phyloP scores from a whole-genome alignment of 1,140 invertebrate genomes.

The Colletes gigas region DNA sequence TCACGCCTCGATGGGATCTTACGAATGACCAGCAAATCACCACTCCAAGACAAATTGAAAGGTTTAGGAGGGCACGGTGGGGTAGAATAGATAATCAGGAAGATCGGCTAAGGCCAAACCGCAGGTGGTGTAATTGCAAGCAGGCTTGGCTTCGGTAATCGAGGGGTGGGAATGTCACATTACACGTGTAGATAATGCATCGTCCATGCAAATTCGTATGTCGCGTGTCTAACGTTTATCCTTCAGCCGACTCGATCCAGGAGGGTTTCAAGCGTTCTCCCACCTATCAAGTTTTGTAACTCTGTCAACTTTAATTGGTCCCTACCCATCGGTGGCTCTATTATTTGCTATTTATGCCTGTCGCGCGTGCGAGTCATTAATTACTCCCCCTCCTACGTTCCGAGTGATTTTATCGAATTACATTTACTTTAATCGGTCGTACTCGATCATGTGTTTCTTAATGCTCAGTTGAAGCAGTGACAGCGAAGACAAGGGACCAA shows the following conservation, averaged over 20 bases:
- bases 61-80: slow-evolving; percentile 44
- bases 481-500: too few relatives aligned
- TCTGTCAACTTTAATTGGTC: slow-evolving; percentile 42
- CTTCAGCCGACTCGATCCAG: slow-evolving; percentile 43
- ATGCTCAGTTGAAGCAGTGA: too few relatives aligned
- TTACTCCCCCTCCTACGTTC: background rate
- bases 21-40: slow-evolving; percentile 35
- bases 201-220: slow-evolving; percentile 64
- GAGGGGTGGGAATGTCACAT: slow-evolving; percentile 60
- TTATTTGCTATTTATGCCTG: slow-evolving; percentile 15
- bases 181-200: slow-evolving; percentile 67
- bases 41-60: slow-evolving; percentile 52
- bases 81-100: slow-evolving; percentile 47
- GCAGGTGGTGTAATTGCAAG: slow-evolving; percentile 62
- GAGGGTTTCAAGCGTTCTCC: slow-evolving; percentile 18
- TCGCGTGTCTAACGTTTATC: slow-evolving; percentile 65
- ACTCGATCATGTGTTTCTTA: too few relatives aligned
- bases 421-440: too few relatives aligned
- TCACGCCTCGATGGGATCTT: background rate
- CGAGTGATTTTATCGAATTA: too few relatives aligned
- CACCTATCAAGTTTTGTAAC: slow-evolving; percentile 30
- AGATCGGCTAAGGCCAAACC: slow-evolving; percentile 48
- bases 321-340: background rate
- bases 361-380: slow-evolving; percentile 14
- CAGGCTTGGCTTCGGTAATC: slow-evolving; percentile 54